Percentiles rank a stretch among this genome's conserved stretches.
Evolutionary conservation across 2,797 vertebrate genomes (phyloP).

Genomic region (Glyptemys insculpta): DNA sequence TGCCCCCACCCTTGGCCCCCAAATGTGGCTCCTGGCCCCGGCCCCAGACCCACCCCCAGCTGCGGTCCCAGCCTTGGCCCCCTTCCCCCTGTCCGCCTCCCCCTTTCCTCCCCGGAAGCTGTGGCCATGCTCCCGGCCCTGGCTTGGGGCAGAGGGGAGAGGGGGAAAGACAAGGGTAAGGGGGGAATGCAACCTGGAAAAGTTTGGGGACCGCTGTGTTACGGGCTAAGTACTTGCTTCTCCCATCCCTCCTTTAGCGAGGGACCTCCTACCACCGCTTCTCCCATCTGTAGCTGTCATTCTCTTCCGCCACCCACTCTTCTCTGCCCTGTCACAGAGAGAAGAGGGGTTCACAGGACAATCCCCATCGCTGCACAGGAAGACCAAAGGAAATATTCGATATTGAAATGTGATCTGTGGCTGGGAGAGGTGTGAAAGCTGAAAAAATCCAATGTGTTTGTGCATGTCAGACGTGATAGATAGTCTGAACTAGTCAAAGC

Average conservation of each 20-base stretch:
- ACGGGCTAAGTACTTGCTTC: not conserved
- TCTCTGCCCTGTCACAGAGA: not conserved
- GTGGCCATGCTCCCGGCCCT: no score
- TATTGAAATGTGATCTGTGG: slow-evolving; percentile 19
- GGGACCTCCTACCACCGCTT: not conserved
- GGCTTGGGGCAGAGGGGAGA: no score
- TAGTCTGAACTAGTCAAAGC: slow-evolving; percentile 57
- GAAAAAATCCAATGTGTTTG: slow-evolving; percentile 19
- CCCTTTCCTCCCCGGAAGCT: no score
- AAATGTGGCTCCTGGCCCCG: no score
- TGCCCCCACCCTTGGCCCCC: no score
- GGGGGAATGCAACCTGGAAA: no score
- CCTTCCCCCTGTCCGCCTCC: no score
- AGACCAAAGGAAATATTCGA: slow-evolving; percentile 3
- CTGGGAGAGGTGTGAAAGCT: slow-evolving; percentile 19
- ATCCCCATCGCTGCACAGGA: rapidly evolving
- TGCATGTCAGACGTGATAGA: slow-evolving; percentile 69
- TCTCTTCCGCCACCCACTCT: not conserved
- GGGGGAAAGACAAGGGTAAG: no score
- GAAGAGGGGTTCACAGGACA: not conserved
- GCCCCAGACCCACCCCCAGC: no score
- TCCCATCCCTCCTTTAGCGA: not conserved
- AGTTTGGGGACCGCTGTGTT: not conserved
- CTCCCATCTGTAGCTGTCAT: rapidly evolving
- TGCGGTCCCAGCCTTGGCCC: no score